Conservation (phyloP, 2,113 vertebrate species). For the Prolemur simus region DNA sequence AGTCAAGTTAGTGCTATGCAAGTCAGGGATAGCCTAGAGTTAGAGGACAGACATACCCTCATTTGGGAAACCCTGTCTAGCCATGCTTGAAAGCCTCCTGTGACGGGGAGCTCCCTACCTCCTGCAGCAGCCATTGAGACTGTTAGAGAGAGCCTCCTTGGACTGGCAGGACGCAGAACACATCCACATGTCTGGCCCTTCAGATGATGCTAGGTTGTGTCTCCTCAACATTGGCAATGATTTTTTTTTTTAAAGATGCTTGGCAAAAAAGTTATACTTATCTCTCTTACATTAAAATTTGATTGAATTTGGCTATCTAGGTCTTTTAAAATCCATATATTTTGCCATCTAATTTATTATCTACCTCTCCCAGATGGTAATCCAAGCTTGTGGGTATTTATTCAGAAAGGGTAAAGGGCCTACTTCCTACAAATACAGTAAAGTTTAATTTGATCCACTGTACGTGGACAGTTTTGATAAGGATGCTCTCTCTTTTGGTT, state of each 20-base stretch:
- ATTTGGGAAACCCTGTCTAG: not conserved
- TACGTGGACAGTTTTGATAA: not conserved
- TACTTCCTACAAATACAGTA: conserved; percentile 5
- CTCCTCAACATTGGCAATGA: not conserved
- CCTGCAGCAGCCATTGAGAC: not conserved
- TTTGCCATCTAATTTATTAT: not conserved
- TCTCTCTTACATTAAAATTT: not conserved
- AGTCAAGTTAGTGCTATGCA: not conserved
- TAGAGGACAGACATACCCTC: accelerated
- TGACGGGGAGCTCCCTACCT: not conserved
- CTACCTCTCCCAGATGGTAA: not conserved
- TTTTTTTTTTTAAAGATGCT: not conserved
- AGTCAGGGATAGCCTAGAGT: not conserved
- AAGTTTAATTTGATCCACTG: not conserved
- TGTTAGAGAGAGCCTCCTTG: not conserved
- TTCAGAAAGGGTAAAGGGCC: not conserved
- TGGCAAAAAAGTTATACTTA: conserved; percentile 23
- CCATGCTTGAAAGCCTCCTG: not conserved
- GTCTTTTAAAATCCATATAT: not conserved
- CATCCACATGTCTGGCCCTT: accelerated
- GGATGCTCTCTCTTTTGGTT: not conserved
- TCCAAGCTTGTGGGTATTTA: not conserved
- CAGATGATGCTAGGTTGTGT: not conserved
- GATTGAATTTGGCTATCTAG: not conserved
- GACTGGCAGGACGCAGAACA: too few relatives aligned